Evolutionary conservation across 2,888 invertebrate species (phyloP).

Genomic region (Blastobasis adustella): DNA sequence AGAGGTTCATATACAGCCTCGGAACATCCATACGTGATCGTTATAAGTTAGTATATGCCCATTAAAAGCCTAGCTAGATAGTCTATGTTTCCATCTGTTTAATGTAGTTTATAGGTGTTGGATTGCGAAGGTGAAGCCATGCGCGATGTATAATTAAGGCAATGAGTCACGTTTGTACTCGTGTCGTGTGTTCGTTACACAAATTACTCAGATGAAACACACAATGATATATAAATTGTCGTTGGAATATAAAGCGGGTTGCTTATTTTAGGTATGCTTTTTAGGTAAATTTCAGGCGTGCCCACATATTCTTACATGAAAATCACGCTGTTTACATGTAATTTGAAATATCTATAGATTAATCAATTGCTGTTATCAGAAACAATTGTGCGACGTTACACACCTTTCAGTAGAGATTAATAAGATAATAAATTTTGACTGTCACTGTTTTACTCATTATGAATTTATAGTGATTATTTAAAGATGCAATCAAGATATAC

Average conservation of each 20-base stretch:
- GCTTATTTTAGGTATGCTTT: background rate
- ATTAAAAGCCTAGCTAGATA: background rate
- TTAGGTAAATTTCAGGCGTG: background rate
- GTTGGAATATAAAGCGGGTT: slow-evolving; percentile 2
- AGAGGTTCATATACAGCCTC: too few relatives aligned
- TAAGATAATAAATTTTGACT: too few relatives aligned
- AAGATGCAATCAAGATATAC: too few relatives aligned
- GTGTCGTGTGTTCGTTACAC: slow-evolving; percentile 20
- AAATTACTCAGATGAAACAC: slow-evolving; percentile 25
- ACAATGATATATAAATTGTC: slow-evolving; percentile 30
- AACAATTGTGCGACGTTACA: too few relatives aligned
- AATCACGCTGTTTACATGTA: background rate
- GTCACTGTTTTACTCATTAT: too few relatives aligned
- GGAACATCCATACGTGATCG: too few relatives aligned
- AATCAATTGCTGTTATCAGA: too few relatives aligned
- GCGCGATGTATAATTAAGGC: slow-evolving; percentile 30
- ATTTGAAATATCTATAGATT: background rate
- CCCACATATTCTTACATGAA: background rate
- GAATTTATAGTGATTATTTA: too few relatives aligned
- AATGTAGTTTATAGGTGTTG: slow-evolving; percentile 1
- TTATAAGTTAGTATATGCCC: background rate
- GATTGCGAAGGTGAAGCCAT: slow-evolving; percentile 7
- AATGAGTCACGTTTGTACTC: slow-evolving; percentile 39
- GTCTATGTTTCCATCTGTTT: slow-evolving; percentile 2
- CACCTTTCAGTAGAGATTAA: too few relatives aligned